A percentile compares a stretch with the other conserved stretches of the same genome.
Conservation (phyloP, 2,888 invertebrate genomes). For the Drosophila lacicola region DNA sequence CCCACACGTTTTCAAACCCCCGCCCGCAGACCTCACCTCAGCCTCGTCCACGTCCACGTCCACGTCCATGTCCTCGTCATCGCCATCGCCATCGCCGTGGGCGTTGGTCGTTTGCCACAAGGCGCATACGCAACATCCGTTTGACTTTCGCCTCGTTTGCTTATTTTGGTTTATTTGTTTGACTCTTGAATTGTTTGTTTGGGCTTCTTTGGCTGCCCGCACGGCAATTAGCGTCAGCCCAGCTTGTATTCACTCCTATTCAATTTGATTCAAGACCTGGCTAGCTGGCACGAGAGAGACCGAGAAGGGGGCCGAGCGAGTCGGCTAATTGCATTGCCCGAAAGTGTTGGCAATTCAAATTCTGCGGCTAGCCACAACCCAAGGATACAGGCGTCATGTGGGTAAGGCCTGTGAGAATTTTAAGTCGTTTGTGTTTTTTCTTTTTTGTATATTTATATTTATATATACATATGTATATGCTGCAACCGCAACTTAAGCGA, state of each 20-base stretch:
- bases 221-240: constrained; percentile 53
- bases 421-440: not conserved
- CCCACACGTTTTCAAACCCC: constrained; percentile 56
- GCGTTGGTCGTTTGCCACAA: constrained; percentile 61
- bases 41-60: not conserved
- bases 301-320: not conserved
- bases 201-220: constrained; percentile 23
- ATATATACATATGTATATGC: not conserved
- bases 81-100: constrained; percentile 48
- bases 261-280: constrained; percentile 37
- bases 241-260: constrained; percentile 36
- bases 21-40: constrained; percentile 5
- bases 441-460: not conserved
- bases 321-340: constrained; percentile 16
- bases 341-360: constrained; percentile 18
- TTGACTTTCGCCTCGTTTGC: constrained; percentile 37
- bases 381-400: constrained; percentile 32
- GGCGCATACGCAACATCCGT: constrained; percentile 75
- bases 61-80: constrained; percentile 1
- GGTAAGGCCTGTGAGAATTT: constrained; percentile 1
- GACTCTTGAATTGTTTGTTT: constrained; percentile 46
- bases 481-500: not conserved
- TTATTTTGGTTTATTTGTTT: constrained; percentile 19
- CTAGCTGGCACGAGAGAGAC: not conserved
- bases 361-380: constrained; percentile 7